These are phyloP conservation scores for Ammodytes marinus DNA, from an alignment of 2,113 vertebrate species.

Conservation along the genomic window DNA sequence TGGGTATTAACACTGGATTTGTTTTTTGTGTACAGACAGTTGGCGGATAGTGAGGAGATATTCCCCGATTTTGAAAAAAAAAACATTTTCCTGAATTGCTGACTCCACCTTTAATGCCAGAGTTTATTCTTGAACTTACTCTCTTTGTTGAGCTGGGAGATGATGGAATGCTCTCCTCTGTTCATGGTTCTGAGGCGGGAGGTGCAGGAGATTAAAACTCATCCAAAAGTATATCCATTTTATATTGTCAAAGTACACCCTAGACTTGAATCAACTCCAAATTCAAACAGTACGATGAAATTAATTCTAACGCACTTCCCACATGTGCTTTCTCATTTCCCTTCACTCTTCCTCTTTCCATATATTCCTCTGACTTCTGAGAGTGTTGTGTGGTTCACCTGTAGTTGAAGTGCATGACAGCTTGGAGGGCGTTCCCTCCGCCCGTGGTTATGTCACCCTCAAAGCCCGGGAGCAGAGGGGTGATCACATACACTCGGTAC, in stretches of 20 bases:
- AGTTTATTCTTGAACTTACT: slow-evolving; percentile 82
- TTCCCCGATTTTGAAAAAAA: no score
- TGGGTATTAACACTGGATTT: no score
- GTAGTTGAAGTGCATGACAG: slow-evolving; percentile 99
- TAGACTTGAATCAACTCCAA: not conserved
- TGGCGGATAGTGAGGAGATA: no score
- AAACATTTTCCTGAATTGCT: no score
- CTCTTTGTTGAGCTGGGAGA: slow-evolving; percentile 91
- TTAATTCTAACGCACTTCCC: not conserved
- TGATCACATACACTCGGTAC: slow-evolving; percentile 95
- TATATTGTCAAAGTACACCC: not conserved
- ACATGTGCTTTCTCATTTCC: slow-evolving; percentile 3
- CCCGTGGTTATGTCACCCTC: slow-evolving; percentile 98
- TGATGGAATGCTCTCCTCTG: slow-evolving; percentile 95
- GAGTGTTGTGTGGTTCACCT: slow-evolving; percentile 82
- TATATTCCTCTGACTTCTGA: not conserved
- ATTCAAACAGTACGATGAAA: not conserved
- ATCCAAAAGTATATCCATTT: not conserved
- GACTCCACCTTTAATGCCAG: not conserved
- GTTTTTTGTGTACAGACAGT: no score
- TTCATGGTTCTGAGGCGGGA: slow-evolving; percentile 90
- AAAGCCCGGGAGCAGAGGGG: slow-evolving; percentile 95
- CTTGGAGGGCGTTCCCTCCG: slow-evolving; percentile 94
- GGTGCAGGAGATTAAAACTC: not conserved
- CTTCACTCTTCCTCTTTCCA: slow-evolving; percentile 11